Base-by-base conservation (phyloP, 2,888 invertebrate genomes). In the Pristionchus mayeri region DNA sequence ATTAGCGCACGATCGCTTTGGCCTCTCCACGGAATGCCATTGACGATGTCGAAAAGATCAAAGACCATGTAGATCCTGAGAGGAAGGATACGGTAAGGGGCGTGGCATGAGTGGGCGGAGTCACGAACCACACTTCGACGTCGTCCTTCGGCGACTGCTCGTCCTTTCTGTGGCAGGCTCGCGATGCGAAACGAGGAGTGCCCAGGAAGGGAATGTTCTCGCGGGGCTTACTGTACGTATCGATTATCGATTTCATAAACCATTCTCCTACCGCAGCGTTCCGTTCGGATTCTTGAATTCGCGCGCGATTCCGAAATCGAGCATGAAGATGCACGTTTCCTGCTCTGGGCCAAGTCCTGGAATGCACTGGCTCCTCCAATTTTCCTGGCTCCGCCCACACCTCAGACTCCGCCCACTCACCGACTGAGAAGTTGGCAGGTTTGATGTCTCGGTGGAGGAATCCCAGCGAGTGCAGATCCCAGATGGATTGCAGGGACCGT, bases 71-170 rank as follows among this genome's bases (percentile, higher is more conserved):
- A 78, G 76, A 48, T 50, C 76, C 76, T 78, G 30, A 3, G 30
- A 11, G 6, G n/a, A n/a, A n/a, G 76, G 76, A 30, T 24, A n/a
- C 24, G 76, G 76, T 24, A 48, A 6, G 24, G 71, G 76, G 48
- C 48, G 76, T n/a, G 27, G 48, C n/a, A 21, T 48, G 6, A 4
- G 13, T 24, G n/a, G 76, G 76, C 27, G 76, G 44, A 11, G 44
- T 76, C 30, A 34, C 63, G 27, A 2, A 78, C 76, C 76, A 78
- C n/a, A 50, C 50, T 52, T 78, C 76, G 48, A 78, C 30, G 21
- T 78, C 76, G 21, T 78, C 76, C 30, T 78, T 78, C 30, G 76
- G 76, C 50, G 76, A 78, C n/a, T 78, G 76, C 18, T 78, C 76
- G 40, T 50, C 76, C 34, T 78, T 78, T 27, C 40, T 78, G 34